Conservation (phyloP, 2,888 invertebrate species). For the Cheilosia vernalis region DNA sequence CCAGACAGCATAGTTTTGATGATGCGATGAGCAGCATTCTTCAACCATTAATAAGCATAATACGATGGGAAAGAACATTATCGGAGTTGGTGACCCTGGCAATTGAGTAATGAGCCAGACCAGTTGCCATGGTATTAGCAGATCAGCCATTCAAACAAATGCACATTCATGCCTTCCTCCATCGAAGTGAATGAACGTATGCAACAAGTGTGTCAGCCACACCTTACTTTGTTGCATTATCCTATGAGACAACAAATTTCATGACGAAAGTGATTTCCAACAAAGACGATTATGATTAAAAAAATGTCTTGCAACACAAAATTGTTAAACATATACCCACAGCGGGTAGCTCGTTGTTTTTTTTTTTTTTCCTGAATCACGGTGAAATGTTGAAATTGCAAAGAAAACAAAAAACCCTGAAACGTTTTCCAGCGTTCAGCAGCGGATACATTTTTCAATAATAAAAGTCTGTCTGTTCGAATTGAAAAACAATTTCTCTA, state of each 20-base stretch:
- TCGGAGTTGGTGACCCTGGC: neutral
- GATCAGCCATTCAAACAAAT: too few species aligned
- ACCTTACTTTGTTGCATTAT: neutral
- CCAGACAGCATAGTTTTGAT: neutral
- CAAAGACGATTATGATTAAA: too few species aligned
- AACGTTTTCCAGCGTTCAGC: neutral
- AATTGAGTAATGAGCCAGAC: neutral
- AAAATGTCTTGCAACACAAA: too few species aligned
- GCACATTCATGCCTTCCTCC: too few species aligned
- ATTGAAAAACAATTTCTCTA: conserved; percentile 31
- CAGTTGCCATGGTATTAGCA: neutral
- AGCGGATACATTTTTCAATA: conserved; percentile 6
- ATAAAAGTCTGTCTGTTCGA: conserved; percentile 18
- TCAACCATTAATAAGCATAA: neutral
- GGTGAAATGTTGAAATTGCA: too few species aligned
- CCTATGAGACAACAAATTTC: too few species aligned
- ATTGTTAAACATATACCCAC: too few species aligned
- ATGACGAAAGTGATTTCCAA: too few species aligned
- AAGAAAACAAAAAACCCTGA: too few species aligned
- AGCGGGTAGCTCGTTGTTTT: too few species aligned
- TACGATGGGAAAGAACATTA: neutral
- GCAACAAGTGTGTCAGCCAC: neutral
- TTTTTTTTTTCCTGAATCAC: too few species aligned
- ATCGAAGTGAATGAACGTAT: neutral
- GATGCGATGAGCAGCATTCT: conserved; percentile 2